phyloP scores from a whole-genome alignment of 2,113 vertebrate species.

The Triplophysa dalaica region DNA sequence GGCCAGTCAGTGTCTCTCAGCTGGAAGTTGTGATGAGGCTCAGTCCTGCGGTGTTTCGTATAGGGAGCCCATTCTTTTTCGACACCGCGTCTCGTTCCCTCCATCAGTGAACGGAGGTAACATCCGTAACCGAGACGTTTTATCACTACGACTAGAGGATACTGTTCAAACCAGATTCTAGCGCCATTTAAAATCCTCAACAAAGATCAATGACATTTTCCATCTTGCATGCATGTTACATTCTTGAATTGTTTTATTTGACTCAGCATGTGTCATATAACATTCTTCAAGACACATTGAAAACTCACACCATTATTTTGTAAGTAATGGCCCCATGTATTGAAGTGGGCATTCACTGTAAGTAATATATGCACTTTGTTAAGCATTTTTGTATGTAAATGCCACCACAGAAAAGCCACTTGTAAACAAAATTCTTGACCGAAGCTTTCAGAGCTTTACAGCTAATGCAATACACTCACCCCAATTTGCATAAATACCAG shows the following conservation, averaged over 20 bases:
- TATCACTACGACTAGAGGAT: neutral
- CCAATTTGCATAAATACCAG: slow-evolving; percentile 11
- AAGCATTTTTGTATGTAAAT: slow-evolving; percentile 46
- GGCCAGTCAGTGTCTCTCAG: too few relatives aligned
- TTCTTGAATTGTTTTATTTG: slow-evolving; percentile 25
- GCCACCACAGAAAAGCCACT: slow-evolving; percentile 17
- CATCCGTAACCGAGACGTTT: neutral
- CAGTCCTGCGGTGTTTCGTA: too few relatives aligned
- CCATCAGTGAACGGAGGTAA: too few relatives aligned
- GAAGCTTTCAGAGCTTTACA: slow-evolving; percentile 32
- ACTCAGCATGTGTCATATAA: slow-evolving; percentile 32
- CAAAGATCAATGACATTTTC: slow-evolving; percentile 17
- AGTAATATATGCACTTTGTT: slow-evolving; percentile 32
- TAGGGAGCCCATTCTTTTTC: too few relatives aligned
- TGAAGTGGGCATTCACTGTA: slow-evolving; percentile 13
- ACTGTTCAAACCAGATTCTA: neutral
- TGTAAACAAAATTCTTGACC: slow-evolving; percentile 45
- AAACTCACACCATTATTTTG: neutral
- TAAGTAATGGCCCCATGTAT: slow-evolving; percentile 12
- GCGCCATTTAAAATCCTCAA: slow-evolving; percentile 14
- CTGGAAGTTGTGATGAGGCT: too few relatives aligned
- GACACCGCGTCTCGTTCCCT: too few relatives aligned
- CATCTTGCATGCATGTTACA: slow-evolving; percentile 11
- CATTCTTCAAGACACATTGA: slow-evolving; percentile 17
- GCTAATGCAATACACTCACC: slow-evolving; percentile 22